Evolutionary conservation across 2,888 invertebrate genomes (phyloP).

Genomic region (Atrina japonica): DNA sequence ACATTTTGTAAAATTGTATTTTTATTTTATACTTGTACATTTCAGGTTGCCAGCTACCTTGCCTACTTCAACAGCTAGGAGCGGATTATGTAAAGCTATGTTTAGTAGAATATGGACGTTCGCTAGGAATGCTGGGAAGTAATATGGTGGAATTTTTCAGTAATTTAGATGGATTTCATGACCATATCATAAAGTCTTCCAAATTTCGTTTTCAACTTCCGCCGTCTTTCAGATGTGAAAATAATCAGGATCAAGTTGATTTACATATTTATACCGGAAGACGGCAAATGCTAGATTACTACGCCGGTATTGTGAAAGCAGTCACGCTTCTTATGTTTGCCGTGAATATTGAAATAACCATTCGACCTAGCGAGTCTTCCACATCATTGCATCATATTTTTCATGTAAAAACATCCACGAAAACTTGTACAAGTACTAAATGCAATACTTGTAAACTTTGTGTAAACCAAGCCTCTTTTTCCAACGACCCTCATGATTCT

Average conservation of each 20-base stretch:
- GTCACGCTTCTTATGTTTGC: conserved; percentile 96
- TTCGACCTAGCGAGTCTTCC: conserved; percentile 92
- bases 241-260: conserved; percentile 78
- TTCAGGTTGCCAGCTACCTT: too few relatives aligned
- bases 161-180: conserved; percentile 97
- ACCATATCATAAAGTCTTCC: conserved; percentile 90
- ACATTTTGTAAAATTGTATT: too few relatives aligned
- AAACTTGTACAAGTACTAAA: conserved; percentile 7
- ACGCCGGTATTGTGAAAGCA: conserved; percentile 98
- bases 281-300: conserved; percentile 95
- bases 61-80: conserved; percentile 91
- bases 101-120: conserved; percentile 98
- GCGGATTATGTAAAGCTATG: conserved; percentile 98
- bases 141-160: conserved; percentile 96
- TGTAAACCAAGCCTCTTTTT: conserved; percentile 53
- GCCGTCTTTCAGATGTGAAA: conserved; percentile 93
- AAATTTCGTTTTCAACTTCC: conserved; percentile 88
- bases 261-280: conserved; percentile 98
- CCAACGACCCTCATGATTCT: conserved; percentile 60
- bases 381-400: conserved; percentile 86
- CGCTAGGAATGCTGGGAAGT: conserved; percentile 95
- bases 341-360: conserved; percentile 94
- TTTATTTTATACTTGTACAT: too few relatives aligned
- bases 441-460: conserved; percentile 53
- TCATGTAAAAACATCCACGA: conserved; percentile 49